A percentile compares a stretch with the other conserved stretches of the same genome.
Evolutionary conservation across 2,888 invertebrate species (phyloP).

Genomic region (Orthonychiurus folsomi): DNA sequence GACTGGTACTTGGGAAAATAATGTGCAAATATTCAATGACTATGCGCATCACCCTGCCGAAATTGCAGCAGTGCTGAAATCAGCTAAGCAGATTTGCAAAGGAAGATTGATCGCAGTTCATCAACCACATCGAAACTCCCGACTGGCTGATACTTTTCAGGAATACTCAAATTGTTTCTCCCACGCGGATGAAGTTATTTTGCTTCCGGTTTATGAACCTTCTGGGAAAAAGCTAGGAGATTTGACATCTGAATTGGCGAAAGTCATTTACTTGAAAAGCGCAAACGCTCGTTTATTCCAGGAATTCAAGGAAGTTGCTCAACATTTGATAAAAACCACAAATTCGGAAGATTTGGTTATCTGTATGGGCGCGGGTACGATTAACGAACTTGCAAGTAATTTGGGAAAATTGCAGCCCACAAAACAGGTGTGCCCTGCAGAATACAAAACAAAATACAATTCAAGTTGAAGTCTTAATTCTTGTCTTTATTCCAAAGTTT

Average conservation of each 20-base stretch:
- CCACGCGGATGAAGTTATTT: not conserved
- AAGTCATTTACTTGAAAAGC: not conserved
- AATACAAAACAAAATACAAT: not conserved
- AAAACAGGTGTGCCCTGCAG: no score
- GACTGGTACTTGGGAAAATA: not conserved
- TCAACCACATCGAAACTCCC: not conserved
- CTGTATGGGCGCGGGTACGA: not conserved
- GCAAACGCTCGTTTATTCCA: no score
- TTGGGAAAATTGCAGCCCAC: not conserved
- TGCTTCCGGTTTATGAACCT: constrained; percentile 1
- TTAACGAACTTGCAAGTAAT: not conserved
- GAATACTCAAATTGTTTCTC: not conserved
- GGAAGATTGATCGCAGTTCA: constrained; percentile 5
- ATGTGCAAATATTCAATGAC: not conserved
- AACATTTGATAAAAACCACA: not conserved
- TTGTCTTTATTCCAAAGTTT: not conserved
- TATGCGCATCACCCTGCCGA: constrained; percentile 4
- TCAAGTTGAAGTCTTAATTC: not conserved
- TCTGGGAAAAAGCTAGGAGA: not conserved
- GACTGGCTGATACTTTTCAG: not conserved
- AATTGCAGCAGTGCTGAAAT: not conserved
- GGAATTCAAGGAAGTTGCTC: not conserved
- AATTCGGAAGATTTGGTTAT: not conserved
- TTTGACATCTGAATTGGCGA: not conserved
- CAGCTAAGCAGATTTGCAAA: not conserved